Evolutionary conservation across 2,888 invertebrate species (phyloP), one percentile per base, ranked within the genome.

Genomic region (Drosophila paracracens): DNA sequence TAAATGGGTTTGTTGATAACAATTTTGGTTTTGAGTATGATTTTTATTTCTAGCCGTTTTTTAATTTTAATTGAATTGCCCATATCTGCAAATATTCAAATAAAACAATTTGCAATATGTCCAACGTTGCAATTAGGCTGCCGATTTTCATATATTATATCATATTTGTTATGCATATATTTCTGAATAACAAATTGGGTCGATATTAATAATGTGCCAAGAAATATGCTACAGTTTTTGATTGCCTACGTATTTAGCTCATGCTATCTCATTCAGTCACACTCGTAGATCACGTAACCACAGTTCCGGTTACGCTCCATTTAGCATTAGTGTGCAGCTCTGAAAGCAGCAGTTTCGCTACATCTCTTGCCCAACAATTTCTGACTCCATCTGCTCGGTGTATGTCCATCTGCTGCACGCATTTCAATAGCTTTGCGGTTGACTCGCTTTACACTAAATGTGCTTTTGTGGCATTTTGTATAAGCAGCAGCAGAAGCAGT

Each of bases 381-480:
- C 18, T 38, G 25, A 10, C 13, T 43, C 50, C 16, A 13, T 33
- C n/a, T 35, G 13, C 29, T 13, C 35, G 50, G 21, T 48, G 16
- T 33, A n/a, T 46, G 54, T 62, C 43, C 61, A 59, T 54, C 61
- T 59, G 70, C 56, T 65, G 52, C 53, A 73, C 79, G 79, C 81
- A 88, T 79, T 81, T 81, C 89, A 76, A 90, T 88, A 88, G 87
- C 83, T 68, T 86, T 86, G 87, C 74, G 85, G 90, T 86, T 65
- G 62, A 76, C 40, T 83, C 73, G 83, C 74, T 74, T 83, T 83
- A 86, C 88, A 77, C 86, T 75, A 74, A 89, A 89, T 85, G 76
- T 70, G 77, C 82, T 75, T 83, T 75, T 88, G 88, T 77, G 88
- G 84, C 79, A 69, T 81, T 70, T 63, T 38, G 38, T 13, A 36